Base-by-base conservation (phyloP, 2,797 vertebrate genomes). In the Paratrypauchen microcephalus region DNA sequence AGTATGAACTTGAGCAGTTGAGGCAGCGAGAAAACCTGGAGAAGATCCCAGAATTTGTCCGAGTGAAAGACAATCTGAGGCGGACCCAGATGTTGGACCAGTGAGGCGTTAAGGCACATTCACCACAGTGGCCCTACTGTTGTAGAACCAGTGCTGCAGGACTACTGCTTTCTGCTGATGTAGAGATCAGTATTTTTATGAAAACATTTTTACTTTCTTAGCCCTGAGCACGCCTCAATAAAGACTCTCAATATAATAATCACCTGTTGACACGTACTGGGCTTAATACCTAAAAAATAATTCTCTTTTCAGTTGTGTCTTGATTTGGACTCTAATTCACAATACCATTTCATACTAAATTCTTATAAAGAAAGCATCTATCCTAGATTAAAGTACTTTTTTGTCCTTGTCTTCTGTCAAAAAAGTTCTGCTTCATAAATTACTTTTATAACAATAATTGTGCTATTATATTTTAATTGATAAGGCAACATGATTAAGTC, bases 1-100 rank as follows among this genome's bases (percentile, higher is more conserved):
- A 94, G 92, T 92, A 92, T 32, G 92, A 94, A 74, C 83, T 90
- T 75, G 91, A 93, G 78, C 91, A 93, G 87, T 85, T 87, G 76
- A 88, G 85, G 73, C 89, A 68, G 28, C 69, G 69, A 52, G 91
- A 93, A 79, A 84, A 79, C 69, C 74, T 90, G 80, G 87, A 91
- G 68, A 90, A 93, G 70, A 84, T 93, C 70, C 92, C 93, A 54
- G 92, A 93, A 81, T 94, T 94, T 90, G 88, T 93, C 63, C 82
- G 87, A 7, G 92, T 94, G 72, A 93, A 87, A 75, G 90, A 93
- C 72, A 94, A 91, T 71, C 87, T 94, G 75, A 90, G 91, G 70
- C 88, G 84, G 62, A 91, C 93, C 18, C 89, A 91, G 69, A 71
- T 75, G 0, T 85, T 69, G 0, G 87, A 86, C 70, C 81, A 91